A percentile compares a stretch with the other conserved stretches of the same genome.
These are phyloP conservation scores for Callionymus lyra DNA, from an alignment of 2,113 vertebrate species.

Conservation along the genomic window DNA sequence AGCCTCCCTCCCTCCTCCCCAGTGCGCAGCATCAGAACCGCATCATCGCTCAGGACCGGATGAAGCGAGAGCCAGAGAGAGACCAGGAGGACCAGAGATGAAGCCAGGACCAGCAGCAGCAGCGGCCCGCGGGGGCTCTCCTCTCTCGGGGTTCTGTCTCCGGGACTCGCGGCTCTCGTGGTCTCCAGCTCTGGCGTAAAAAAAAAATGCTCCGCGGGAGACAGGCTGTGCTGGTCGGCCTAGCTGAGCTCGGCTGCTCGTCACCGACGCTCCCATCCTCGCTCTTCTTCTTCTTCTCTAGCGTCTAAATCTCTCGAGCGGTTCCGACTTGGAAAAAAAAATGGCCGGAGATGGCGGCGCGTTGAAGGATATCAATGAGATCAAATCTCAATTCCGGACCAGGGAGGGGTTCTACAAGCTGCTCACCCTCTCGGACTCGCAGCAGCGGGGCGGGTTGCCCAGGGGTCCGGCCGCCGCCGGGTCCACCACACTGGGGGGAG, in stretches of 20 bases:
- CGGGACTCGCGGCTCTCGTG: slow-evolving; percentile 12
- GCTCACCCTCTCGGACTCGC: slow-evolving; percentile 76
- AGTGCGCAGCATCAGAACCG: slow-evolving; percentile 31
- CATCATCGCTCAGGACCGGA: slow-evolving; percentile 28
- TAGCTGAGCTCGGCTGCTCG: slow-evolving; percentile 39
- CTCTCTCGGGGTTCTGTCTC: slow-evolving; percentile 9
- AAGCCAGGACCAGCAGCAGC: slow-evolving; percentile 26
- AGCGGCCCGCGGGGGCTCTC: slow-evolving; percentile 29
- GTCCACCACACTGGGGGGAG: slow-evolving; percentile 63
- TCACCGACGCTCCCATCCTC: slow-evolving; percentile 19
- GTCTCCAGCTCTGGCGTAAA: slow-evolving; percentile 16
- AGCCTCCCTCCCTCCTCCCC: no score
- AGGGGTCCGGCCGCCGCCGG: slow-evolving; percentile 67
- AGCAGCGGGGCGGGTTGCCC: slow-evolving; percentile 72
- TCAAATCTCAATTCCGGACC: slow-evolving; percentile 88
- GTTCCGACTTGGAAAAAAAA: slow-evolving; percentile 68
- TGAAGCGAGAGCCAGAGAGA: slow-evolving; percentile 12
- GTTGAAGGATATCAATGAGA: slow-evolving; percentile 82
- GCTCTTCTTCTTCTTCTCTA: slow-evolving; percentile 45
- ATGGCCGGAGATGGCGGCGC: slow-evolving; percentile 77
- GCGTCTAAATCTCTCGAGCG: slow-evolving; percentile 70
- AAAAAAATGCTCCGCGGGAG: slow-evolving; percentile 32
- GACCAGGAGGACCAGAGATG: slow-evolving; percentile 25
- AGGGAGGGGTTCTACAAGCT: slow-evolving; percentile 87
- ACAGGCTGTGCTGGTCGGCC: slow-evolving; percentile 31